Base-by-base conservation (phyloP, 2,888 invertebrate genomes). In the Sisyra nigra region DNA sequence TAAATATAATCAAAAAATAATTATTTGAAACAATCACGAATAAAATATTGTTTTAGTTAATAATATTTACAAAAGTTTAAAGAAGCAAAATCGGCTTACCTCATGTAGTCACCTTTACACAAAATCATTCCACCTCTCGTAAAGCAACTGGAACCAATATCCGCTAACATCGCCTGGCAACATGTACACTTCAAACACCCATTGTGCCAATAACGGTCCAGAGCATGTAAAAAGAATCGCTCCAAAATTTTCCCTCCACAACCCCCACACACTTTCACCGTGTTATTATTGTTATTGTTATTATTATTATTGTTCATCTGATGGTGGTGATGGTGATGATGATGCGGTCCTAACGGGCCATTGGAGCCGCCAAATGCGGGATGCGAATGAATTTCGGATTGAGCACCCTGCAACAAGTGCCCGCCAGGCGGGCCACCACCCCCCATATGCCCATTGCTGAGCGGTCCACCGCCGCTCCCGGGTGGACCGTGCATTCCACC, bases 161-260 rank as follows among this genome's bases (percentile, higher is more conserved):
- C 92, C 56, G 88, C 91, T 53, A 93, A 72, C 61, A 82, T 81
- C 51, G 84, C 82, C 51, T 80, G 80, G 65, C 93, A 93, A 67
- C 82, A 86, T 59, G 85, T 78, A 72, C 93, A 93, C 69, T 92
- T 93, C 57, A 93, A 76, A 66, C 93, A 93, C 55, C 81, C 78
- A 70, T 89, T 88, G 70, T 93, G 93, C 93, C 93, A 93, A 68
- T 88, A 92, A 63, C 89, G 73, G 71, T 93, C 92, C 62, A 92
- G 72, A 54, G 92, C 91, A 67, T 86, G 84, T 51, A 93, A 74
- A 52, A 92, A 76, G 70, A 82, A 92, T 65, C 91, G 74, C 71
- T 92, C 92, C 55, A 83, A 76, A 60, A 92, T 92, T 70, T 87
- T 83, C 53, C 88, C 83, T 54, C 87, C 86, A 66, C 92, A 93